Percentiles rank a stretch among this genome's conserved stretches.
These are phyloP conservation scores for Batillaria attramentaria DNA, from an alignment of 1,140 invertebrate species.

Conservation along the genomic window DNA sequence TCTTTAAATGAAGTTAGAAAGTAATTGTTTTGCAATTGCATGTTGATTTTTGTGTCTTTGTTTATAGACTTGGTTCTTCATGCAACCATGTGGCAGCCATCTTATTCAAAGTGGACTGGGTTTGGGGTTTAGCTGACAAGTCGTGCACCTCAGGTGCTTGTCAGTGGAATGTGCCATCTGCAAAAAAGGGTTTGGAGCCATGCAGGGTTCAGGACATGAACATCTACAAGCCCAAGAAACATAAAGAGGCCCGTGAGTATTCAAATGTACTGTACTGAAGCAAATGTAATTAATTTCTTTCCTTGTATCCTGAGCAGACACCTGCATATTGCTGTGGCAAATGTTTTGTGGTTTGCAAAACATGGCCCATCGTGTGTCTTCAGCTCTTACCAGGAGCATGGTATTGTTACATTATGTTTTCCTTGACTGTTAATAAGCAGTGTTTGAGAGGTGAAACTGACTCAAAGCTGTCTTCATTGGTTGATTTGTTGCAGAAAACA, in stretches of 20 bases:
- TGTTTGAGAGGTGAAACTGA: background rate
- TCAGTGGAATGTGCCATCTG: conserved; percentile 26
- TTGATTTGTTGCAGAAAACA: background rate
- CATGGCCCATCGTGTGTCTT: background rate
- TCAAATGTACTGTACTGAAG: background rate
- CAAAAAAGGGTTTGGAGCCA: conserved; percentile 14
- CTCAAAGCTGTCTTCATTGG: background rate
- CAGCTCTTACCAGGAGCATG: background rate
- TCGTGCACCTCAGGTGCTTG: conserved; percentile 16
- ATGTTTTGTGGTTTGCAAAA: background rate
- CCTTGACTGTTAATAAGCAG: background rate
- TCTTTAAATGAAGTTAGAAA: too few species aligned
- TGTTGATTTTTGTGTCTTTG: background rate
- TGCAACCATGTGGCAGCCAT: conserved; percentile 36
- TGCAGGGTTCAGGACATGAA: background rate
- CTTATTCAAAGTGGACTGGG: conserved; percentile 31
- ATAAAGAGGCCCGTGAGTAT: background rate
- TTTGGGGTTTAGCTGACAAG: background rate
- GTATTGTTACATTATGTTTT: background rate
- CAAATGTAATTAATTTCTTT: background rate
- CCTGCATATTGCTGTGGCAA: background rate
- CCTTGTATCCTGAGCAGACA: background rate
- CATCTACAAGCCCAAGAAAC: background rate
- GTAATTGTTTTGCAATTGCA: too few species aligned
- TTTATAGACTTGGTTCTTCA: conserved; percentile 1